phyloP scores from a whole-genome alignment of 2,797 vertebrate species.

The Eurystomus glaucurus region DNA sequence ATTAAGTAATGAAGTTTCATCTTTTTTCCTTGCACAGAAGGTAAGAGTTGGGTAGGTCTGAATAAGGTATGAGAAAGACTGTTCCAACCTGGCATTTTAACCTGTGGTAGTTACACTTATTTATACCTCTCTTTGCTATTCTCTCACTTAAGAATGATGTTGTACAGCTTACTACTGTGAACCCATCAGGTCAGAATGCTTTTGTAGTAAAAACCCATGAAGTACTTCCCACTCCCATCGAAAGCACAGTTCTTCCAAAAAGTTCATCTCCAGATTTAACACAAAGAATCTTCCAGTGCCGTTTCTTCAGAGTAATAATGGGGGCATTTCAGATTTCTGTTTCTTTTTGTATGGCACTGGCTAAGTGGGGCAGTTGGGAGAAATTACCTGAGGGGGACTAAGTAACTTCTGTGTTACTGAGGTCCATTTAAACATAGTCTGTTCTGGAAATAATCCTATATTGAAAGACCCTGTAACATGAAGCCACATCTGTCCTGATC shows the following conservation, averaged over 20 bases:
- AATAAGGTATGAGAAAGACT: not conserved
- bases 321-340: not conserved
- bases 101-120: not conserved
- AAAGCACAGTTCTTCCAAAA: too few relatives aligned
- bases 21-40: not conserved
- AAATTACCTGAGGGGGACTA: not conserved
- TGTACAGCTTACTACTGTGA: not conserved
- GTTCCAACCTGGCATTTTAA: not conserved
- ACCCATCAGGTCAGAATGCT: not conserved
- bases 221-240: not conserved
- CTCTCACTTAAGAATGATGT: not conserved
- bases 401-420: not conserved
- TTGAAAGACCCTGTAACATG: not conserved
- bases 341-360: not conserved
- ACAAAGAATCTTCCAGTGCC: not conserved
- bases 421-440: not conserved
- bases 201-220: not conserved
- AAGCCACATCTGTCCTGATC: not conserved
- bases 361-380: not conserved
- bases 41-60: not conserved
- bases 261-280: not conserved
- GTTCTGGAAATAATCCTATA: not conserved
- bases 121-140: not conserved
- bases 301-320: not conserved
- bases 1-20: not conserved